A percentile compares a stretch with the other conserved stretches of the same genome.
phyloP scores from a whole-genome alignment of 2,113 vertebrate genomes.

The Thamnaconus septentrionalis region DNA sequence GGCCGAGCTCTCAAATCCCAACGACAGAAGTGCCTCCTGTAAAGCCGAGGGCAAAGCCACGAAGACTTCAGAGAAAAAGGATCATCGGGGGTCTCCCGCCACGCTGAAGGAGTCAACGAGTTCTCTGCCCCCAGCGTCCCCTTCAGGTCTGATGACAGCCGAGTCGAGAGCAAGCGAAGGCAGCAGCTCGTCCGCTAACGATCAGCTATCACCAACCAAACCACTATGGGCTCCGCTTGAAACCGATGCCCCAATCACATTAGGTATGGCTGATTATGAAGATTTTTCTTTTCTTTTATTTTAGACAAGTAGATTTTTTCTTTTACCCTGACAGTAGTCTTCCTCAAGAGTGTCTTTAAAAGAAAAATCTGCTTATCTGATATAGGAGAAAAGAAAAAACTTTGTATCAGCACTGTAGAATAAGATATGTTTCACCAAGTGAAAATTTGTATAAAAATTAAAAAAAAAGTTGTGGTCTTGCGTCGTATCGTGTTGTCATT shows the following conservation, averaged over 20 bases:
- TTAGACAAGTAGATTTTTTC: too few species aligned
- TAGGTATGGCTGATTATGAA: constrained; percentile 78
- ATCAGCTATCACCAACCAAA: constrained; percentile 57
- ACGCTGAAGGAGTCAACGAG: constrained; percentile 23
- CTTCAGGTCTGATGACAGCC: constrained; percentile 13
- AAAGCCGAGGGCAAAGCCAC: not conserved
- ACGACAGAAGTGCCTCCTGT: too few species aligned
- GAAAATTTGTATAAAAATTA: not conserved
- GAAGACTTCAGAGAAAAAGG: constrained; percentile 12
- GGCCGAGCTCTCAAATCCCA: too few species aligned
- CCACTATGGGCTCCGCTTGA: constrained; percentile 81
- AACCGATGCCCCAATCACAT: constrained; percentile 87
- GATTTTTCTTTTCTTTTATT: too few species aligned
- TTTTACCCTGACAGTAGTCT: too few species aligned
- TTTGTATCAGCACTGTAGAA: too few species aligned
- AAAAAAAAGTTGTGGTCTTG: too few species aligned
- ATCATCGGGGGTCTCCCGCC: constrained; percentile 36
- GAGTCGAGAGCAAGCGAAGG: constrained; percentile 33
- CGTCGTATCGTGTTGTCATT: not conserved
- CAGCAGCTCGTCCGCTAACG: constrained; percentile 37
- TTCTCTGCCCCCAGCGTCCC: constrained; percentile 27
- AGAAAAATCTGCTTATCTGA: too few species aligned
- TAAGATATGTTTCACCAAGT: too few species aligned
- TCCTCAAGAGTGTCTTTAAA: too few species aligned
- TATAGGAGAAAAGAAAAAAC: too few species aligned